phyloP scores from a whole-genome alignment of 2,888 invertebrate genomes.

The Seira ritae region DNA sequence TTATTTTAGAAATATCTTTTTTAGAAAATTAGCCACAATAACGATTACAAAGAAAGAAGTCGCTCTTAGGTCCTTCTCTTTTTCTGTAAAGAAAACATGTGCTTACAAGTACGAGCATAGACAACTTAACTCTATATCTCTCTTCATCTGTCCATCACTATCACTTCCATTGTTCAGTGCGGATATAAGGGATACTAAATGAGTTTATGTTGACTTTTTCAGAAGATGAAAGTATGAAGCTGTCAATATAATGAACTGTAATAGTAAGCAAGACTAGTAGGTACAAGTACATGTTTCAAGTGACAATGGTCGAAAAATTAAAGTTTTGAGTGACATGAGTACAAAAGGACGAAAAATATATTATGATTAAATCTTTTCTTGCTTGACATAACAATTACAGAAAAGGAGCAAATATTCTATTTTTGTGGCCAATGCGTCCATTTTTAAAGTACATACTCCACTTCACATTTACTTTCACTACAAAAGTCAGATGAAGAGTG shows the following conservation, averaged over 20 bases:
- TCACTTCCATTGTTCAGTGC: neutral
- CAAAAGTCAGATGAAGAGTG: neutral
- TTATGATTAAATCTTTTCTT: neutral
- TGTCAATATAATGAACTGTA: no score
- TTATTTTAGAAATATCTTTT: neutral
- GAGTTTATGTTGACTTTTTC: neutral
- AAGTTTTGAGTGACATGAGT: neutral
- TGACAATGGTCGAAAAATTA: neutral
- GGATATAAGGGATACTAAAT: neutral
- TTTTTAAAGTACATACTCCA: neutral
- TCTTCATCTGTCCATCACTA: neutral
- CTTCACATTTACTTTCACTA: neutral
- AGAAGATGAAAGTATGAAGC: neutral
- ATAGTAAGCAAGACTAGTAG: no score
- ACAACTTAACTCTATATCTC: neutral
- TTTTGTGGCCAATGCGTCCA: neutral
- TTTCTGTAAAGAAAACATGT: neutral
- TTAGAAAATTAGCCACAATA: neutral
- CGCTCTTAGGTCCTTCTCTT: neutral
- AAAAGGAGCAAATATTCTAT: neutral
- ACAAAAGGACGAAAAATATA: neutral
- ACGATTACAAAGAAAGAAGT: neutral
- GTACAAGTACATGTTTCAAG: no score
- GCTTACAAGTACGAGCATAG: neutral
- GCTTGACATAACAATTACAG: neutral